Evolutionary conservation across 2,797 vertebrate species (phyloP), one percentile per base, ranked within the genome.

Genomic region (Helarctos malayanus): DNA sequence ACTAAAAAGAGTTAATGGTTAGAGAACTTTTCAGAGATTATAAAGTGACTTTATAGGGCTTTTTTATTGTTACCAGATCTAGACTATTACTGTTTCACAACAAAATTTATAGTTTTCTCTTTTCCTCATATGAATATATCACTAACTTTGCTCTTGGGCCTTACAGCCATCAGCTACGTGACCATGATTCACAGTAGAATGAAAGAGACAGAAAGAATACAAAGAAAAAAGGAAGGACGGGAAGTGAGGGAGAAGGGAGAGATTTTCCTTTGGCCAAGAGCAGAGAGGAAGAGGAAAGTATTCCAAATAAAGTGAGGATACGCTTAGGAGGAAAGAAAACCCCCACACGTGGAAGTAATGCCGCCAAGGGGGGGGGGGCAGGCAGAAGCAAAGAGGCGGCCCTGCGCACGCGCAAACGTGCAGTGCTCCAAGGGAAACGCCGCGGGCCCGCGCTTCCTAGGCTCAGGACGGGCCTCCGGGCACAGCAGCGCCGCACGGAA

Each of bases 331-430:
- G 59, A 87, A 65, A 78, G 76, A 68, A 35, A 81, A 29, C 56
- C 25, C 35, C 54, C 32, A 18, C 68, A 7, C 13, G 23, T 41
- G 78, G 54, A 85, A 68, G 75, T 25, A 27, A 61, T 0, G 0
- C 35, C 56, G 57, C 59, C 11, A 35, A 57, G 18, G 69, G 56
- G 35, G 32, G 35, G 59, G 15, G 0, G 5, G 25, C 16, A 27
- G 47, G 71, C 45, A 68, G 41, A 8, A 25, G 54, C 16, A 7
- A n/a, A 63, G 29, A 14, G 41, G 38, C 18, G 9, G 29, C 57
- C 3, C 2, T 12, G 7, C 2, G 15, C 0, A 10, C 0, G 3
- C 27, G 19, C 10, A 69, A 19, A n/a, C 0, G 6, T 1, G 4
- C 35, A 19, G 15, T 23, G 19, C 52, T 61, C 21, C 0, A 25